Evolutionary conservation across 2,888 invertebrate species (phyloP).

Genomic region (Lapara coniferarum): DNA sequence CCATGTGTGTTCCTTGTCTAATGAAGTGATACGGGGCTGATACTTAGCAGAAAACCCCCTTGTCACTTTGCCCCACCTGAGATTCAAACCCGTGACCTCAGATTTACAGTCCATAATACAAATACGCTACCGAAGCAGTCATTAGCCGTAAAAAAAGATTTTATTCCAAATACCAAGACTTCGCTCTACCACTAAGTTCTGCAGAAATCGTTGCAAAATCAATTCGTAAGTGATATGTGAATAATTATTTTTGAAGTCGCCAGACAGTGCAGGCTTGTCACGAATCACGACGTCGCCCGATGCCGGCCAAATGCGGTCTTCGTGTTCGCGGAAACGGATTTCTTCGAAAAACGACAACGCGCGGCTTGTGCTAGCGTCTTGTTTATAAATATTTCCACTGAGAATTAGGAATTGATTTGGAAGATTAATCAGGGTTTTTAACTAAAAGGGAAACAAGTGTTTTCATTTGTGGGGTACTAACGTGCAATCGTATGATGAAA

Average conservation of each 20-base stretch:
- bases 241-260: conserved; percentile 19
- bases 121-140: too few relatives aligned
- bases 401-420: conserved; percentile 20
- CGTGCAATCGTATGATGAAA: too few relatives aligned
- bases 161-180: background rate
- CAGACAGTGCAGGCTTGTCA: conserved; percentile 5
- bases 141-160: too few relatives aligned
- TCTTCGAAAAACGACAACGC: conserved; percentile 58
- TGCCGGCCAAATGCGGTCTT: conserved; percentile 50
- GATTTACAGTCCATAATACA: too few relatives aligned
- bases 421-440: conserved; percentile 36
- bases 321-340: conserved; percentile 55
- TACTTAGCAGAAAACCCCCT: too few relatives aligned
- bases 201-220: conserved; percentile 6
- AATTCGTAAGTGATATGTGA: conserved; percentile 8
- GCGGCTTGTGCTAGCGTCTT: conserved; percentile 37
- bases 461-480: too few relatives aligned
- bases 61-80: too few relatives aligned
- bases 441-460: conserved; percentile 20
- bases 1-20: too few relatives aligned
- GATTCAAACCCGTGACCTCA: too few relatives aligned
- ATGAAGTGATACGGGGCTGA: too few relatives aligned
- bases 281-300: conserved; percentile 30
- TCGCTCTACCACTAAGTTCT: background rate
- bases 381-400: conserved; percentile 46